A percentile compares a stretch with the other conserved stretches of the same genome.
These are phyloP conservation scores for Balearica regulorum DNA, from an alignment of 2,797 vertebrate genomes.

Conservation along the genomic window DNA sequence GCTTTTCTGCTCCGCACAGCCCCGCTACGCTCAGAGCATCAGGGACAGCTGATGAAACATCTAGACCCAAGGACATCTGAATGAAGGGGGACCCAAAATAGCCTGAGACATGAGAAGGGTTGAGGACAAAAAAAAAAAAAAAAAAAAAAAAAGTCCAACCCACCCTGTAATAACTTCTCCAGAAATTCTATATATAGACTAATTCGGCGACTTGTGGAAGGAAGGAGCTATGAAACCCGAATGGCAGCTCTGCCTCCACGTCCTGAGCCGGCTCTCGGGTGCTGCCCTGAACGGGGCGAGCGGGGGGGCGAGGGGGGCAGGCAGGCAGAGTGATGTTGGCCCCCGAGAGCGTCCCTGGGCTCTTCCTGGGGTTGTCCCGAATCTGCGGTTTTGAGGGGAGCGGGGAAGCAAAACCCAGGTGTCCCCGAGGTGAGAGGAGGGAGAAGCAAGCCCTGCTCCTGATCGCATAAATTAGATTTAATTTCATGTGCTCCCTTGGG, in stretches of 20 bases:
- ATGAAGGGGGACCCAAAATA: slow-evolving; percentile 28
- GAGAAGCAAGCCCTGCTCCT: background rate
- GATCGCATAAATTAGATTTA: background rate
- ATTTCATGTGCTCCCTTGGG: background rate
- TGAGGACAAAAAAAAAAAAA: background rate
- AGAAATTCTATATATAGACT: slow-evolving; percentile 32
- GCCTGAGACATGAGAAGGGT: slow-evolving; percentile 22
- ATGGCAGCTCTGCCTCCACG: background rate
- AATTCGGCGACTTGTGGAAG: background rate
- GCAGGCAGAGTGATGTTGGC: background rate
- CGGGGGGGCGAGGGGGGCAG: too few species aligned
- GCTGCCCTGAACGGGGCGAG: background rate
- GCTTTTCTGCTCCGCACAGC: background rate
- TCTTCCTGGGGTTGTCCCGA: background rate
- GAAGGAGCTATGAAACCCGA: background rate
- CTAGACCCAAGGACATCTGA: background rate
- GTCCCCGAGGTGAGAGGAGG: background rate
- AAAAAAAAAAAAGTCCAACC: background rate
- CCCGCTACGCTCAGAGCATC: background rate
- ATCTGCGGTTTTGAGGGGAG: too few species aligned
- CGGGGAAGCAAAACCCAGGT: background rate
- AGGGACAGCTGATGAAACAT: background rate
- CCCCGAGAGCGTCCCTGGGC: background rate
- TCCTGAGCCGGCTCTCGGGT: background rate
- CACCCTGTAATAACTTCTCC: slow-evolving; percentile 34